Percentiles rank a stretch among this genome's conserved stretches.
These are phyloP conservation scores for Dendroctonus ponderosae DNA, from an alignment of 1,140 invertebrate genomes.

Conservation along the genomic window DNA sequence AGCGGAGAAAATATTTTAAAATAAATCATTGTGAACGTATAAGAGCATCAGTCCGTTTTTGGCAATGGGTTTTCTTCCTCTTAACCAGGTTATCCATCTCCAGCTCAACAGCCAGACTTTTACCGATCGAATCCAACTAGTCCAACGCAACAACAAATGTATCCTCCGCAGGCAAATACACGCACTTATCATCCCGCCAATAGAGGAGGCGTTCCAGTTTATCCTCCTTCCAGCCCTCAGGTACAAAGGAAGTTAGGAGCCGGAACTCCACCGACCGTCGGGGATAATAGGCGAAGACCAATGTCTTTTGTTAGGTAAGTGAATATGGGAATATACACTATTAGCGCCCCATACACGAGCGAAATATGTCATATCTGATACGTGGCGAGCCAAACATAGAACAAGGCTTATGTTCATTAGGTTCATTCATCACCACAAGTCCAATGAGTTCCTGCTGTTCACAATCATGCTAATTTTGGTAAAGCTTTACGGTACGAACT, in stretches of 20 bases:
- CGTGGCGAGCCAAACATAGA: no score
- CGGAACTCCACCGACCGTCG: slow-evolving; percentile 38
- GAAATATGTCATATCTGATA: no score
- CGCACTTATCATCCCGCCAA: slow-evolving; percentile 61
- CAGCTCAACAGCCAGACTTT: slow-evolving; percentile 46
- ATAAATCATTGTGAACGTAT: no score
- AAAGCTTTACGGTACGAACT: no score
- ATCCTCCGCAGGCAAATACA: slow-evolving; percentile 20
- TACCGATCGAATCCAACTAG: slow-evolving; percentile 71
- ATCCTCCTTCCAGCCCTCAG: slow-evolving; percentile 67
- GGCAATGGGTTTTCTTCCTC: background rate
- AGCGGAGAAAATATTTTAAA: no score
- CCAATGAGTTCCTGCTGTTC: no score
- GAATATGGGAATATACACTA: no score
- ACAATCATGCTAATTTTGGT: no score
- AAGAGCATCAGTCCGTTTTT: background rate
- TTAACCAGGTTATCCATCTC: slow-evolving; percentile 42
- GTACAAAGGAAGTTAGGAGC: slow-evolving; percentile 54
- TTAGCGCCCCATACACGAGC: no score
- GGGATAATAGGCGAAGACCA: slow-evolving; percentile 63
- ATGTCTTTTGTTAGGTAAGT: slow-evolving; percentile 81
- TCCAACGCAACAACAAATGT: slow-evolving; percentile 64
- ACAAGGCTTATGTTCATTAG: no score
- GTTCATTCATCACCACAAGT: no score
- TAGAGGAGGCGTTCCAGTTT: slow-evolving; percentile 66